Evolutionary conservation across 2,797 vertebrate genomes (phyloP), one percentile per base, ranked within the genome.

Genomic region (Rhadinocentrus ornatus): DNA sequence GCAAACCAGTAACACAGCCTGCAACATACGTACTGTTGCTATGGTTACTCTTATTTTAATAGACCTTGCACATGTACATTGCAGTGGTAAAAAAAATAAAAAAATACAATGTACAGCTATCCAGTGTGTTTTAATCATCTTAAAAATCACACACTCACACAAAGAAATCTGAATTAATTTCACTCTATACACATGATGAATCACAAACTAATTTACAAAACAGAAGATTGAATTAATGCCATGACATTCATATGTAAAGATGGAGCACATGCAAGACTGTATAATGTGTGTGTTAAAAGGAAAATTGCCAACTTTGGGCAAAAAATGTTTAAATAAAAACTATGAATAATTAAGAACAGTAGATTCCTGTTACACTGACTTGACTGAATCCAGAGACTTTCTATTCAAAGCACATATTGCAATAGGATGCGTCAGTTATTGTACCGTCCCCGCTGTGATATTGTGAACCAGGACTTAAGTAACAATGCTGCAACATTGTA

Each of bases 31-130:
- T 35, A 37, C 6, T 69, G 78, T 84, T 87, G 69, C 80, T 57
- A 84, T 83, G 74, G 82, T 80, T 77, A 81, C 78, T 29, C 70
- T 15, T 20, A 48, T 66, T 73, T 48, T 16, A 78, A 68, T 48
- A 74, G 29, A 62, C 7, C 12, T 59, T 24, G 32, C n/a, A 48
- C 37, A 56, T 13, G 37, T 24, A 67, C 66, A 56, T 77, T 70
- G 29, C 32, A 77, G 24, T 22, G 4, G 20, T 59, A 52, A 24
- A 63, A 35, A 31, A 31, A 31, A 31, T 31, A 31, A 37, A 37
- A 39, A 44, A 74, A 62, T 56, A 31, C 13, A 72, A 27, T 53
- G 12, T n/a, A 53, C 6, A 4, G 12, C 34, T 48, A 26, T 62
- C 62, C 1, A 59, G 10, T 39, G 35, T 1, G 6, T 61, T 58